Base-by-base conservation (phyloP, 2,113 vertebrate genomes). In the Malurus melanocephalus region DNA sequence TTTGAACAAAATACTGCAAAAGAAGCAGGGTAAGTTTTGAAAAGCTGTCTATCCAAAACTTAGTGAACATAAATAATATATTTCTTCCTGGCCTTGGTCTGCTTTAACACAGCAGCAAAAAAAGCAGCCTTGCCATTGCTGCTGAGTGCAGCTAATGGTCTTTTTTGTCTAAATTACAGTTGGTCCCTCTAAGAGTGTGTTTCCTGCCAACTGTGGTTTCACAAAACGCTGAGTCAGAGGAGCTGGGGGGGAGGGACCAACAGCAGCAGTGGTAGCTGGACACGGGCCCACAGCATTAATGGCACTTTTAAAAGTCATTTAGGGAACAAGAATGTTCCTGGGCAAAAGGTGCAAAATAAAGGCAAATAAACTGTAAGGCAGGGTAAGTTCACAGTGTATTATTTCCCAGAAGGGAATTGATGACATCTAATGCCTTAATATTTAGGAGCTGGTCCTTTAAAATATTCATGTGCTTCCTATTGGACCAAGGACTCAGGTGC, bases 141-240 rank as follows among this genome's bases (percentile, higher is more conserved):
- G 62, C 90, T 81, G 86, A 96, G 84, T 90, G 67, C 74, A 93
- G 77, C 75, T 95, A 95, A 92, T 91, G 87, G 45, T 80, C 68
- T 91, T 91, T 87, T 93, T 89, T 72, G 86, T 73, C 90, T 93
- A 85, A 94, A 90, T 93, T 91, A 88, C 92, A 87, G 92, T 56
- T 93, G 81, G 94, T 87, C 79, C 66, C 62, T 90, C 83, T 76
- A 87, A 91, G 90, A 94, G 85, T 72, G 78, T 60, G 40, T 75
- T 95, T 93, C 85, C 87, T 94, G 92, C 93, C 95, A 96, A 95
- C 48, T 84, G 80, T 5, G 61, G 82, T 89, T 90, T 95, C 80
- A 52, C 16, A 16, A 94, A 91, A 85, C 2, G 80, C 91, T 94
- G 89, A 95, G 74, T 96, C 93, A 96, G 88, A 88, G 81, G 79